Evolutionary conservation across 1,140 invertebrate species (phyloP).

Genomic region (Listronotus oregonensis): DNA sequence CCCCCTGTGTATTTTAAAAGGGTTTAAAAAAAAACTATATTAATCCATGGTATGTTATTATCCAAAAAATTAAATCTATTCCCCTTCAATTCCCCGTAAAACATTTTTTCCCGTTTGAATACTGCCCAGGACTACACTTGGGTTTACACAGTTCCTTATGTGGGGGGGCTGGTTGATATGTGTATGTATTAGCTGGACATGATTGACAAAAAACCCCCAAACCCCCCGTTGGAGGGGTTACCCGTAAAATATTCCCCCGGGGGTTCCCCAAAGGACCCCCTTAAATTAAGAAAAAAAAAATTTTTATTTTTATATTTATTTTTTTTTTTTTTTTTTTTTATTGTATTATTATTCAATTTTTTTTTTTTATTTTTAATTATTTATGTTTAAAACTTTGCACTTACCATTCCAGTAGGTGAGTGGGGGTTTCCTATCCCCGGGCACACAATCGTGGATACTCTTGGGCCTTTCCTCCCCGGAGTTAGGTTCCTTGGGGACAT

Average conservation of each 20-base stretch:
- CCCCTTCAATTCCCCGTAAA: not conserved
- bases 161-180: slow-evolving; percentile 88
- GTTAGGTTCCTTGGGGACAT: slow-evolving; percentile 90
- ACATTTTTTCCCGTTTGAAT: slow-evolving; percentile 81
- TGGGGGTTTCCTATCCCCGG: slow-evolving; percentile 95
- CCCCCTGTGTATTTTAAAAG: no score
- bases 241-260: slow-evolving; percentile 89
- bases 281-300: not conserved
- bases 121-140: slow-evolving; percentile 90
- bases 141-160: slow-evolving; percentile 83
- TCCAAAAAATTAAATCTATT: not conserved
- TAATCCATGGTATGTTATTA: no score
- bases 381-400: not conserved
- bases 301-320: no score
- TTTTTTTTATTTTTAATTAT: no score
- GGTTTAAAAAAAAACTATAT: no score
- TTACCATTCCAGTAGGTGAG: slow-evolving; percentile 88
- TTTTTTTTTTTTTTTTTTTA: no score
- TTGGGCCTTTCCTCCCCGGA: slow-evolving; percentile 91
- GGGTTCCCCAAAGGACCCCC: slow-evolving; percentile 83
- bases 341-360: no score
- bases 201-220: slow-evolving; percentile 93
- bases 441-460: slow-evolving; percentile 79
- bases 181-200: slow-evolving; percentile 88
- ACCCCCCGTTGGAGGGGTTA: slow-evolving; percentile 85